phyloP scores from a whole-genome alignment of 1,140 invertebrate species.

The Drosophila pruinosa region DNA sequence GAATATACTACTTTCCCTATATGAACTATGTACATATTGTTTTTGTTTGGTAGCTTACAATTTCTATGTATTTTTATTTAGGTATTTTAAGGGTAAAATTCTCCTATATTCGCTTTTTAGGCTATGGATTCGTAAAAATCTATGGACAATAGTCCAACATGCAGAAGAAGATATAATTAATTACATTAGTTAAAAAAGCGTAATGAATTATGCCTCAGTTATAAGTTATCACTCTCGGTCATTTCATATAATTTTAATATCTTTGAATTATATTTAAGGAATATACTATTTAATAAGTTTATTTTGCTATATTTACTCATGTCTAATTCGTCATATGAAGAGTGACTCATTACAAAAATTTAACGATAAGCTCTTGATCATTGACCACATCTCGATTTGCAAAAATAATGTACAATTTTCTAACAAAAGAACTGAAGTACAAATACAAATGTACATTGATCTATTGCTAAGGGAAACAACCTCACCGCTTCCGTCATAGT shows the following conservation, averaged over 20 bases:
- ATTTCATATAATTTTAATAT: too few relatives aligned
- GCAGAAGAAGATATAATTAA: too few relatives aligned
- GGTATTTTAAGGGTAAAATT: constrained; percentile 57
- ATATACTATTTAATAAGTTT: background rate
- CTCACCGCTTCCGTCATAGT: constrained; percentile 12
- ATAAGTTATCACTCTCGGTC: too few relatives aligned
- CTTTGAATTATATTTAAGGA: background rate
- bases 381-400: background rate
- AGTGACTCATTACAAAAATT: constrained; percentile 43
- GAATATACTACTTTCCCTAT: too few relatives aligned
- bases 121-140: too few relatives aligned
- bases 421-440: too few relatives aligned
- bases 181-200: too few relatives aligned
- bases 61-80: constrained; percentile 25
- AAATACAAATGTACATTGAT: too few relatives aligned
- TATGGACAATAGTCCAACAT: too few relatives aligned
- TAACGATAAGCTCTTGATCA: constrained; percentile 57
- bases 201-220: too few relatives aligned
- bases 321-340: background rate
- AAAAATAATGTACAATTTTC: constrained; percentile 10
- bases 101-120: constrained; percentile 49
- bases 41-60: constrained; percentile 18
- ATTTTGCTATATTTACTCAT: background rate
- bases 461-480: background rate
- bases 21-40: constrained; percentile 15